Evolutionary conservation across 2,113 vertebrate genomes (phyloP), one percentile per base, ranked within the genome.

Genomic region (Rallus limicola): DNA sequence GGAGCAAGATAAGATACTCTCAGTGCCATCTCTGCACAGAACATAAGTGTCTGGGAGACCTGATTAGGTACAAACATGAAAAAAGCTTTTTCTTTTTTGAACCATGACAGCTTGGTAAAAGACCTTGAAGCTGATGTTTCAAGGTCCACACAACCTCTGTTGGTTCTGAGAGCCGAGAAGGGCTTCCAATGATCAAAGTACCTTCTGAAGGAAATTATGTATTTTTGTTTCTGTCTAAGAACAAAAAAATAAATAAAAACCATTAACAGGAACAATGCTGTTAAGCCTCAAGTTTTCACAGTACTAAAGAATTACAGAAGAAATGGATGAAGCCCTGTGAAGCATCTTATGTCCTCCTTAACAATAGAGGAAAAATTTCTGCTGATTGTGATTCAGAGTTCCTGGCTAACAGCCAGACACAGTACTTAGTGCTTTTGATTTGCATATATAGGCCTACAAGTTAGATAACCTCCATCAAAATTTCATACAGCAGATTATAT

Each of bases 391-490:
- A 96, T 72, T 96, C 78, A 94, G 81, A 86, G 53, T 91, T 92
- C 69, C 77, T 95, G 92, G 82, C 84, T 86, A 33, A 71, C 83
- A 78, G 82, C 76, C 93, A 96, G 46, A 69, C 9, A 68, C 20
- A 81, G 90, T 83, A 74, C 44, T 90, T 69, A 59, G 58, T 67
- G 48, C 44, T 67, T 90, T 75, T 82, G 26, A 92, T 90, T 93
- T 91, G 56, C 85, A 93, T 88, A 87, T 77, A 46, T 33, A 86
- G 82, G 79, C 65, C 67, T 91, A 67, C 34, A 80, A 85, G 67
- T 91, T 79, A 86, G 68, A 94, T 69, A 82, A 94, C 64, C 26
- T 93, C 79, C 92, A 83, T 82, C 64, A 92, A 67, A 91, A 78
- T 65, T 56, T 55, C 88, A 86, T 85, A 42, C 9, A 82, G 46